phyloP scores from a whole-genome alignment of 1,140 invertebrate species.

The Hydropsyche tenuis region DNA sequence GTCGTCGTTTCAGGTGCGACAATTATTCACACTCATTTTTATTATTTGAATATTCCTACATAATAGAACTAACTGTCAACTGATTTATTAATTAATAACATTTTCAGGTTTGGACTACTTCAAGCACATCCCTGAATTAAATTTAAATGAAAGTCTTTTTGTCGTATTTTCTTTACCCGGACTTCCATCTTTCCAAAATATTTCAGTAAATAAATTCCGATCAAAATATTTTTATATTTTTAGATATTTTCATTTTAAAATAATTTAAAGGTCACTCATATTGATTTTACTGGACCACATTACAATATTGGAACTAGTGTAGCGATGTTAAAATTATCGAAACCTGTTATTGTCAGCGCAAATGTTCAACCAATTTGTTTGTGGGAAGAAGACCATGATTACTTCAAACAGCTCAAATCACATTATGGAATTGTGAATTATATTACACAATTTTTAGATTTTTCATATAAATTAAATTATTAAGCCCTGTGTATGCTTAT shows the following conservation, averaged over 20 bases:
- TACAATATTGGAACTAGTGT: conserved; percentile 29
- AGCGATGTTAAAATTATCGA: conserved; percentile 36
- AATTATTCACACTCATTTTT: too few relatives aligned
- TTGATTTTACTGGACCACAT: conserved; percentile 26
- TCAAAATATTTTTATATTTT: neutral
- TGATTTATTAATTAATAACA: neutral
- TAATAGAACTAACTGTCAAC: too few relatives aligned
- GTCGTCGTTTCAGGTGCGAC: conserved; percentile 28
- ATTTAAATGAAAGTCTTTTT: conserved; percentile 28
- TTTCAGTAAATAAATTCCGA: conserved; percentile 34
- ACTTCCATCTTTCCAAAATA: conserved; percentile 39
- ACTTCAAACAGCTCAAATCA: conserved; percentile 22
- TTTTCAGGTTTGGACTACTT: conserved; percentile 12
- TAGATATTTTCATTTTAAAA: too few relatives aligned
- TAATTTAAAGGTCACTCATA: conserved; percentile 28
- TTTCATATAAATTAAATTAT: neutral
- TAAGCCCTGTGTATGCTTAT: neutral
- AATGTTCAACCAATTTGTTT: conserved; percentile 43
- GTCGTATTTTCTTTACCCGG: conserved; percentile 38
- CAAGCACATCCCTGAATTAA: conserved; percentile 9
- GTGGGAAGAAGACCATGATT: conserved; percentile 41
- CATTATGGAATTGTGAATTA: conserved; percentile 24
- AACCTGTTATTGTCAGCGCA: conserved; percentile 31
- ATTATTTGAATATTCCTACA: too few relatives aligned
- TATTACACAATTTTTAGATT: neutral